Conservation (phyloP, 64 coral and sea anemone species). For the Trachythela sp. region DNA sequence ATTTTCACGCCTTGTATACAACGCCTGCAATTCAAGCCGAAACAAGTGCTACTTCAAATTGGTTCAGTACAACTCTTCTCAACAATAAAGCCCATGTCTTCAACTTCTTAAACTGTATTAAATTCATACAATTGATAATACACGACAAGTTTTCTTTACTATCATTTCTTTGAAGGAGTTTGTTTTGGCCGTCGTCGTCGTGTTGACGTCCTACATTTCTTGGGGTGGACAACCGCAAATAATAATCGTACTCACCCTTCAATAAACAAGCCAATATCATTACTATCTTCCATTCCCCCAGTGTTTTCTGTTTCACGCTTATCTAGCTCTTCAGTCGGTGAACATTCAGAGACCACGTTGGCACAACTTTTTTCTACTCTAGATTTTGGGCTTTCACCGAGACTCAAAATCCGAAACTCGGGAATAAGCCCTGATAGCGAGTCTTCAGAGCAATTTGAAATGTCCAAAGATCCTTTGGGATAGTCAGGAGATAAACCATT, state of each 20-base stretch:
- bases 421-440: background rate
- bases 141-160: too few relatives aligned
- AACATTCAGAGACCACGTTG: background rate
- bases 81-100: too few relatives aligned
- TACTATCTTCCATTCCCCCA: background rate
- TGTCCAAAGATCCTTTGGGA: background rate
- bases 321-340: too few relatives aligned
- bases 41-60: too few relatives aligned
- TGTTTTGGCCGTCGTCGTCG: too few relatives aligned
- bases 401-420: background rate
- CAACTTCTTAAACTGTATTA: too few relatives aligned
- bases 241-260: background rate
- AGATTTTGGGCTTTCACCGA: background rate
- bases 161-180: too few relatives aligned
- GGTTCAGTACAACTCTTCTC: too few relatives aligned
- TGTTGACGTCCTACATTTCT: too few relatives aligned
- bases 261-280: background rate
- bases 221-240: background rate
- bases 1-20: too few relatives aligned
- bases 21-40: too few relatives aligned
- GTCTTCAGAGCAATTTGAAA: constrained; percentile 24
- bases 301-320: background rate
- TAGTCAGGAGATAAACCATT: background rate
- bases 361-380: background rate
- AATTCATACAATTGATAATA: too few relatives aligned